Conservation (phyloP, 2,113 vertebrate genomes). For the Chionodraco myersi region DNA sequence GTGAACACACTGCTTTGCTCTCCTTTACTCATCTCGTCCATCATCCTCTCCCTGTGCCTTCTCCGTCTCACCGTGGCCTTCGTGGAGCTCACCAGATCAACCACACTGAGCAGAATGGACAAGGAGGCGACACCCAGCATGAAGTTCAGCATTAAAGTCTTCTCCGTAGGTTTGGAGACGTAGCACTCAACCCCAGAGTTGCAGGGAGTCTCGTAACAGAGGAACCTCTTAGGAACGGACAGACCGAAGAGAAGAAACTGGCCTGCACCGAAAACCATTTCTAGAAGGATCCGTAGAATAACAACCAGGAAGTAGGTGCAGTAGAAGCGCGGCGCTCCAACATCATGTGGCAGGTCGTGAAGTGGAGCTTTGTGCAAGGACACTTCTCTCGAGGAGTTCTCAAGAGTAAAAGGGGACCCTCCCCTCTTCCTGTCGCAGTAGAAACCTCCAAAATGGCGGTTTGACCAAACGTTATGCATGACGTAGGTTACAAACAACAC, state of each 20-base stretch:
- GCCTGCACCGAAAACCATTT: conserved; percentile 23
- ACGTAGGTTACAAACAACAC: conserved; percentile 52
- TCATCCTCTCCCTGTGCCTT: conserved; percentile 28
- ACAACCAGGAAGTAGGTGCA: conserved; percentile 41
- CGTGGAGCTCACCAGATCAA: conserved; percentile 46
- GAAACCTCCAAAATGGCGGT: background rate
- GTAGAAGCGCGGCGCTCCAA: conserved; percentile 34
- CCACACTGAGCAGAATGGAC: conserved; percentile 56
- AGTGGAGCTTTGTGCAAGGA: conserved; percentile 14
- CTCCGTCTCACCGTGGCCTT: conserved; percentile 47
- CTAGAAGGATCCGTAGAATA: conserved; percentile 39
- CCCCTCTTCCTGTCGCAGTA: background rate
- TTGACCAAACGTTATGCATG: conserved; percentile 11
- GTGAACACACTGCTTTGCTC: conserved; percentile 55
- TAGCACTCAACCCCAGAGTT: conserved; percentile 65
- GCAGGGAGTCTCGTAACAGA: conserved; percentile 70
- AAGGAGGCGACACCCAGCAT: conserved; percentile 42
- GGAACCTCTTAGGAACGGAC: conserved; percentile 48
- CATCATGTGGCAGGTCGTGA: background rate
- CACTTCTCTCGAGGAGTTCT: conserved; percentile 35
- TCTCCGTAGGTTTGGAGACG: conserved; percentile 62
- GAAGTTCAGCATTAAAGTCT: conserved; percentile 59
- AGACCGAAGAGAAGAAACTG: conserved; percentile 65
- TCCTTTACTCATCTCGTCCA: conserved; percentile 52
- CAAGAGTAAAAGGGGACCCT: background rate